Evolutionary conservation across 2,797 vertebrate species (phyloP).

Genomic region (Thunnus albacares): DNA sequence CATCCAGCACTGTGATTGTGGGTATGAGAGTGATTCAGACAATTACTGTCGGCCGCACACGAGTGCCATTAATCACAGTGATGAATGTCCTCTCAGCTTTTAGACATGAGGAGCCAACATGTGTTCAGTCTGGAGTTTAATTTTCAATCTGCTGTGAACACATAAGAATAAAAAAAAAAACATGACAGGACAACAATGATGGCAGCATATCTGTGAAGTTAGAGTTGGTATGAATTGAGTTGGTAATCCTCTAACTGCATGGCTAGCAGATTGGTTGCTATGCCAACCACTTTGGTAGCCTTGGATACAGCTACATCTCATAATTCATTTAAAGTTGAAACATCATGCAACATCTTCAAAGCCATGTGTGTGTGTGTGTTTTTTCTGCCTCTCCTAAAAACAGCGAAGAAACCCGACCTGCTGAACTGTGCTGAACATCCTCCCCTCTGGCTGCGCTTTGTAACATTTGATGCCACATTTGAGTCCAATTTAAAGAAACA

Average conservation of each 20-base stretch:
- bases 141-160: constrained; percentile 11
- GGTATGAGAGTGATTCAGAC: constrained; percentile 17
- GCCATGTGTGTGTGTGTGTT: neutral
- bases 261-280: constrained; percentile 39
- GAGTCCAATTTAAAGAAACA: constrained; percentile 2
- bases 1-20: constrained; percentile 26
- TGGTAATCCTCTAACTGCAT: neutral
- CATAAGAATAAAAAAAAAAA: neutral
- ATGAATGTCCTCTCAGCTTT: constrained; percentile 18
- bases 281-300: constrained; percentile 30
- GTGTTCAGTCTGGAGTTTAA: neutral
- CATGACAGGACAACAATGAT: neutral
- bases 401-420: neutral
- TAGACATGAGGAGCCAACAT: neutral
- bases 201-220: neutral
- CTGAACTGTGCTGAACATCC: neutral
- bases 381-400: neutral
- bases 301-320: constrained; percentile 10
- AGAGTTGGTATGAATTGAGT: too few species aligned
- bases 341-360: constrained; percentile 7
- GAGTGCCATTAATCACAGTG: constrained; percentile 51
- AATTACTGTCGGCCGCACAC: constrained; percentile 27
- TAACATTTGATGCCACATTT: neutral
- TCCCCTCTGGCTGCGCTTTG: constrained; percentile 10
- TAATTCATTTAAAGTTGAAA: constrained; percentile 33